phyloP scores from a whole-genome alignment of 2,113 vertebrate genomes.

The Octodon degus region DNA sequence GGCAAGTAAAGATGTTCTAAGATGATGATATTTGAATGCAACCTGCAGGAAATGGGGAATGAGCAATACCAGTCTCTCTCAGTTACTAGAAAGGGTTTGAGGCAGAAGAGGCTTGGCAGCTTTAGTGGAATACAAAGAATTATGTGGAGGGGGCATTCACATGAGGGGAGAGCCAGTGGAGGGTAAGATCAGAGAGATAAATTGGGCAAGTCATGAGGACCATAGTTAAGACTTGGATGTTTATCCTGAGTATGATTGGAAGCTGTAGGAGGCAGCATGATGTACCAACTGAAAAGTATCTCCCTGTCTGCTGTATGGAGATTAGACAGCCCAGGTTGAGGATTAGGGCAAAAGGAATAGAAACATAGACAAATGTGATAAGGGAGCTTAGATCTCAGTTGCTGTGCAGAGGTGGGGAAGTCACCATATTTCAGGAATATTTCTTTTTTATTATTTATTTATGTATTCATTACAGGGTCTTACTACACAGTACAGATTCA shows the following conservation, averaged over 20 bases:
- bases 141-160: not conserved
- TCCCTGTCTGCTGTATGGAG: not conserved
- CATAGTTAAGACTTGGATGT: not conserved
- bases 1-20: not conserved
- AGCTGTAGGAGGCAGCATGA: not conserved
- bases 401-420: not conserved
- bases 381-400: not conserved
- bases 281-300: not conserved
- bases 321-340: not conserved
- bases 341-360: not conserved
- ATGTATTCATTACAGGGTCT: no score
- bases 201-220: not conserved
- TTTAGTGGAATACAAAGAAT: not conserved
- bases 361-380: not conserved
- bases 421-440: not conserved
- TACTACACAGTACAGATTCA: no score
- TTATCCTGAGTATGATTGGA: not conserved
- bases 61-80: not conserved
- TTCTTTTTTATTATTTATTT: not conserved
- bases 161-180: not conserved
- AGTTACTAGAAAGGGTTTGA: not conserved
- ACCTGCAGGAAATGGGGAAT: not conserved
- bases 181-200: not conserved
- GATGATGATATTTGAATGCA: not conserved
- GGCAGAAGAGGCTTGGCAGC: not conserved